phyloP scores from a whole-genome alignment of 2,113 vertebrate species.

The Oreotrochilus melanogaster region DNA sequence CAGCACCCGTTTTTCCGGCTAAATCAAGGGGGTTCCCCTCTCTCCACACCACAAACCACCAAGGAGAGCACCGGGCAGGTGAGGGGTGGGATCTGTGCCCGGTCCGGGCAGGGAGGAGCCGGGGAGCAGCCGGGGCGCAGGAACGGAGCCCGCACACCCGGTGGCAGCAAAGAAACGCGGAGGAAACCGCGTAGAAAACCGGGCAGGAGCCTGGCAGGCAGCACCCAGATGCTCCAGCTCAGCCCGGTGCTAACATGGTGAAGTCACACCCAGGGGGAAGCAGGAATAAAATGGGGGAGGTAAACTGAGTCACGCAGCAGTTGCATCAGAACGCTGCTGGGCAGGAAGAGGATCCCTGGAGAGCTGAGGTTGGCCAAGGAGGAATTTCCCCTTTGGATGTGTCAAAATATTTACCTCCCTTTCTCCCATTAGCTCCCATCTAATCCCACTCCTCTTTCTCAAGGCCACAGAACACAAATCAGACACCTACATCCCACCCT shows the following conservation, averaged over 20 bases:
- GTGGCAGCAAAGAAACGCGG: constrained; percentile 60
- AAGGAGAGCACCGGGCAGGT: accelerated
- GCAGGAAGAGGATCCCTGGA: background rate
- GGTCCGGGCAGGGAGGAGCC: accelerated
- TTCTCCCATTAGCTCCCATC: background rate
- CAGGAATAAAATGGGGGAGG: background rate
- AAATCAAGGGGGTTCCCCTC: accelerated
- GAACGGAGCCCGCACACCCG: constrained; percentile 43
- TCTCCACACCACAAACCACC: accelerated
- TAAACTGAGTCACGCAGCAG: background rate
- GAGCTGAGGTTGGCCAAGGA: background rate
- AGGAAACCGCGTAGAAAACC: background rate
- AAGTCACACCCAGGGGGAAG: background rate
- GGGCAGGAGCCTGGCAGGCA: background rate
- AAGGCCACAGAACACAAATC: background rate
- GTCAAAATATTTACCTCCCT: background rate
- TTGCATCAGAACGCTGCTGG: accelerated
- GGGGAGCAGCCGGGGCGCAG: background rate
- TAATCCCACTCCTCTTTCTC: background rate
- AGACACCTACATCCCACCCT: background rate
- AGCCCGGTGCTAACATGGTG: accelerated
- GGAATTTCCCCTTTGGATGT: background rate
- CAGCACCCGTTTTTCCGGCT: no score
- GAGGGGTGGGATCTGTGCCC: accelerated
- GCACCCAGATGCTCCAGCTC: background rate